Base-by-base conservation (phyloP, 1,140 invertebrate species). In the Campoletis sonorensis region DNA sequence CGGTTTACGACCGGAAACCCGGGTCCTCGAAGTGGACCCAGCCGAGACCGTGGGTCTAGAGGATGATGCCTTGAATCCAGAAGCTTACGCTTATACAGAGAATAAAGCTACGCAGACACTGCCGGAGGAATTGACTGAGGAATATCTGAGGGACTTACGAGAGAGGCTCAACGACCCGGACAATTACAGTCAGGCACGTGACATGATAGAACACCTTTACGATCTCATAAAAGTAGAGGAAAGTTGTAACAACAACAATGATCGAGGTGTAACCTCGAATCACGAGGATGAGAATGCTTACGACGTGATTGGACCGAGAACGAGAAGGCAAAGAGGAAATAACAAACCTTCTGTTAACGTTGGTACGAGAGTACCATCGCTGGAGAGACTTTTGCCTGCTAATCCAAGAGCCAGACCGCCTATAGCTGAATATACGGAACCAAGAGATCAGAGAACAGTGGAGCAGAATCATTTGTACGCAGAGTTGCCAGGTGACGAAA, bases 201-300 rank as follows among this genome's bases (percentile, higher is more conserved):
- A 96, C 89, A 95, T 95, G 92, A 96, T 96, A 73, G 95, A 96
- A 85, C 94, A 96, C 81, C 89, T 96, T 3, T 96, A 96, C 84
- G 95, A 96, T 88, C 92, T 96, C 30, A 96, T 96, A 68, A 96
- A 96, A 85, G 94, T 96, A 1, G 94, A 95, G 86, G 95, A 96
- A 82, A 95, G 92, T 54, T 95, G 94, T 83, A 95, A 95, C 84
- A 93, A 93, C 40, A 94, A 95, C 82, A 93, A 93, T 30, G 87
- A 89, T n/a, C 85, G 86, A 54, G 45, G 82, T 1, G 81, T 84
- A 0, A 80, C 70, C 16, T 84, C 85, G 27, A 87, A 92, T 71
- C 91, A 92, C 27, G 91, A 92, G 10, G 93, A 94, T 58, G 94
- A 95, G 61, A 94, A 95, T 87, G 90, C 95, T 40, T 96, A 96